Base-by-base conservation (phyloP, 1,140 invertebrate genomes). In the Drosophila orosa region DNA sequence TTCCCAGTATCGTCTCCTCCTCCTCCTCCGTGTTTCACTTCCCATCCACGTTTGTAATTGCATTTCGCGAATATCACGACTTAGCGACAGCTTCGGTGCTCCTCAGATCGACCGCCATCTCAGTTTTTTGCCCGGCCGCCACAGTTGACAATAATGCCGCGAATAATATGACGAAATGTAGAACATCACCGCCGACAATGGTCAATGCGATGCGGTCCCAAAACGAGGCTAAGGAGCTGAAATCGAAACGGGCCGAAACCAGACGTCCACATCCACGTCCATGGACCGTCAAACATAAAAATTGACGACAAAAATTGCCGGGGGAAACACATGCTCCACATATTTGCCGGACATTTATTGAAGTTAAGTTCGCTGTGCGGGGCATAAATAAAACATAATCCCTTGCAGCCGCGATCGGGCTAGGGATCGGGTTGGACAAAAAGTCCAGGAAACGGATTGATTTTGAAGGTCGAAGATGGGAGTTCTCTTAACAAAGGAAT, bases 341-440 rank as follows among this genome's bases (percentile, higher is more conserved):
- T 91, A 91, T 90, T 91, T 91, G 90, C 84, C 79, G 87, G 90
- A 91, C 90, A 91, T 91, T 91, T 91, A 91, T 91, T 91, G 90
- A 89, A 91, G 90, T 90, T 91, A 91, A 91, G 87, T 91, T 91
- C 78, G 81, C 78, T 78, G 72, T 74, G 76, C 65, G 78, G 77
- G 71, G 77, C 90, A 91, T 91, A 91, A 91, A 91, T 91, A 91
- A 91, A 91, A 91, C 90, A 91, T 91, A 91, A 90, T 91, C 80
- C 85, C 79, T 89, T 73, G 57, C 76, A 37, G 66, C 52, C 61
- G n/a, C 44, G 73, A 80, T 80, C 73, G 42, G 17, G 29, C 45
- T 47, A 57, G 44, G 25, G 42, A 54, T 42, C 52, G 22, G 31
- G 37, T 6, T 66, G 42, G 40, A 45, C 22, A 52, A 58, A 58